Evolutionary conservation across 2,797 vertebrate species (phyloP), one percentile per base, ranked within the genome.

Genomic region (Selene dorsalis): DNA sequence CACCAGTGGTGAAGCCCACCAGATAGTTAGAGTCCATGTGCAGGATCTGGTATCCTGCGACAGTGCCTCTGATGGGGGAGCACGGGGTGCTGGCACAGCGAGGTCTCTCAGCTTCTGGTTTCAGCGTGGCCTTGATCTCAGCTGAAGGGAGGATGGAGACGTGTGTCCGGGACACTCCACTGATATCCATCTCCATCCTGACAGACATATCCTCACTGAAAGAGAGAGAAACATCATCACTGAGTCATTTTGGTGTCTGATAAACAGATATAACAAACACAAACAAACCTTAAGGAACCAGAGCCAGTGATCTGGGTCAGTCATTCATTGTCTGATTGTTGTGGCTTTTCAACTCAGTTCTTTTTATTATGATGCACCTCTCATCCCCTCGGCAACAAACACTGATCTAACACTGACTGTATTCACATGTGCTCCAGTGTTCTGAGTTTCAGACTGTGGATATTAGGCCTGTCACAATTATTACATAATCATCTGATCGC

Each of bases 21-120:
- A 99, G 90, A 76, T 97, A 99, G 94, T 97, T 98, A 32, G 97
- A 97, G 95, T 99, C 97, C 97, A 99, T 98, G 90, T 97, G 97
- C 75, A 99, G 96, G 83, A 99, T 97, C 90, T 99, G 97, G 90
- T 98, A 99, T 17, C 97, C 97, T 0, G 96, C 95, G 59, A 97
- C 95, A 1, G 95, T 97, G 68, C 91, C 95, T 83, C 96, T 95
- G 91, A 98, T 95, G 0, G 97, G 97, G 0, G 97, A 99, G 87
- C 97, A 98, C 0, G 97, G 97, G 0, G 97, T 99, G 91, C 97
- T 98, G 84, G 97, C 96, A 75, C 97, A 98, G 73, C 97, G 97
- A 1, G 97, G 97, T 65, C 96, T 95, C 85, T 98, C 97, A 0
- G 90, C 76, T 76, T 98, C 97, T 0, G 92, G 88, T 79, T 96